These are phyloP conservation scores for Torymus aiolomorphi DNA, from an alignment of 2,888 invertebrate species.

Conservation along the genomic window DNA sequence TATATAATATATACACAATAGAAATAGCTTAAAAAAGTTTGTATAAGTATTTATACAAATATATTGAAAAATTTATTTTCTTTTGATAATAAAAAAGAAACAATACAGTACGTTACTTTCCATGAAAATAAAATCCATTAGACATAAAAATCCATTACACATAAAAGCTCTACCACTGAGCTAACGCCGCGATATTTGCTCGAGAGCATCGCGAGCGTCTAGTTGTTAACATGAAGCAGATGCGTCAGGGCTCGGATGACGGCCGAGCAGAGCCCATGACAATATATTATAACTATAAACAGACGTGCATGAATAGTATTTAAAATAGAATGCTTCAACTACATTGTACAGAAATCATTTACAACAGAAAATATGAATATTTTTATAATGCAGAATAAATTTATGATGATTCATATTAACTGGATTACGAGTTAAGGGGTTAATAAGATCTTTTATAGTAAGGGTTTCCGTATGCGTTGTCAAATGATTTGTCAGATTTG, in stretches of 20 bases:
- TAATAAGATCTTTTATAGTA: conserved; percentile 27
- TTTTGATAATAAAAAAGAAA: too few species aligned
- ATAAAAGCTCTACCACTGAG: too few species aligned
- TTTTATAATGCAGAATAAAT: conserved; percentile 40
- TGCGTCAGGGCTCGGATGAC: too few species aligned
- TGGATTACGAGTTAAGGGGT: conserved; percentile 32
- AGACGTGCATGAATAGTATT: conserved; percentile 25
- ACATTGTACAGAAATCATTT: conserved; percentile 45
- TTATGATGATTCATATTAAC: conserved; percentile 7
- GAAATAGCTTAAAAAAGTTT: too few species aligned
- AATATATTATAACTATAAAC: neutral
- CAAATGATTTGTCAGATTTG: conserved; percentile 50
- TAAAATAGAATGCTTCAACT: conserved; percentile 26
- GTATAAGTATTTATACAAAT: conserved; percentile 1
- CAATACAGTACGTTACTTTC: too few species aligned
- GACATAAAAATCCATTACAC: too few species aligned
- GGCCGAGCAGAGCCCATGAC: too few species aligned
- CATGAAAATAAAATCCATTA: too few species aligned
- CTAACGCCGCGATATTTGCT: too few species aligned
- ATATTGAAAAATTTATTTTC: conserved; percentile 5
- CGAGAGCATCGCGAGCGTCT: too few species aligned
- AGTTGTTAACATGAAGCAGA: too few species aligned
- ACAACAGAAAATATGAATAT: conserved; percentile 26
- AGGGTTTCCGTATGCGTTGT: conserved; percentile 20
- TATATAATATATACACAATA: too few species aligned